Percentiles rank a stretch among this genome's conserved stretches.
Conservation (phyloP, 2,113 vertebrate genomes). For the Megaceryle torquata region DNA sequence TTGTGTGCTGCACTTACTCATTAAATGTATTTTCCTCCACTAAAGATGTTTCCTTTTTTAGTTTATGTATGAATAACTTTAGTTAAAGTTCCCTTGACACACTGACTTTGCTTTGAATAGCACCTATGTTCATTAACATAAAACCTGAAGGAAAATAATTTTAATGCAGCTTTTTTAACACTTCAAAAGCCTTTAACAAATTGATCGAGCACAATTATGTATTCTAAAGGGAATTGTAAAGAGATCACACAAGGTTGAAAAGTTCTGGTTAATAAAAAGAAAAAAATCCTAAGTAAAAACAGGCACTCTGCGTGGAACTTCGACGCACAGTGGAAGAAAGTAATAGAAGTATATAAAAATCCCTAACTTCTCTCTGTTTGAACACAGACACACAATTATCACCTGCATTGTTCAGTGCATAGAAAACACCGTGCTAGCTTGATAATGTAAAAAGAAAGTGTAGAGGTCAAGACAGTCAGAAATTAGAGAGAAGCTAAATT, state of each 20-base stretch:
- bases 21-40: slow-evolving; percentile 85
- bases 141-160: slow-evolving; percentile 86
- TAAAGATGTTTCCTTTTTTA: slow-evolving; percentile 86
- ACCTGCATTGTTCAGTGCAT: neutral
- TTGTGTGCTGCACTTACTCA: slow-evolving; percentile 85
- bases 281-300: slow-evolving; percentile 70
- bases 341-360: slow-evolving; percentile 40
- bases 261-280: slow-evolving; percentile 75
- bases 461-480: slow-evolving; percentile 1
- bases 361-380: neutral
- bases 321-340: slow-evolving; percentile 60
- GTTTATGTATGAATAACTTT: slow-evolving; percentile 86
- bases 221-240: slow-evolving; percentile 82
- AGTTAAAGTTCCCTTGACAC: slow-evolving; percentile 84
- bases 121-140: slow-evolving; percentile 87
- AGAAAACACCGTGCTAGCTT: neutral
- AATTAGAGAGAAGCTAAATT: slow-evolving; percentile 9
- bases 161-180: slow-evolving; percentile 85
- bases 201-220: slow-evolving; percentile 84
- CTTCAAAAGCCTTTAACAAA: slow-evolving; percentile 86
- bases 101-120: slow-evolving; percentile 84
- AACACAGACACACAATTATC: neutral
- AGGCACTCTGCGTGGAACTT: slow-evolving; percentile 64
- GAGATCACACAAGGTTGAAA: slow-evolving; percentile 83
- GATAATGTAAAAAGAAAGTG: neutral